Evolutionary conservation across 2,113 vertebrate species (phyloP).

Genomic region (Panurus biarmicus): DNA sequence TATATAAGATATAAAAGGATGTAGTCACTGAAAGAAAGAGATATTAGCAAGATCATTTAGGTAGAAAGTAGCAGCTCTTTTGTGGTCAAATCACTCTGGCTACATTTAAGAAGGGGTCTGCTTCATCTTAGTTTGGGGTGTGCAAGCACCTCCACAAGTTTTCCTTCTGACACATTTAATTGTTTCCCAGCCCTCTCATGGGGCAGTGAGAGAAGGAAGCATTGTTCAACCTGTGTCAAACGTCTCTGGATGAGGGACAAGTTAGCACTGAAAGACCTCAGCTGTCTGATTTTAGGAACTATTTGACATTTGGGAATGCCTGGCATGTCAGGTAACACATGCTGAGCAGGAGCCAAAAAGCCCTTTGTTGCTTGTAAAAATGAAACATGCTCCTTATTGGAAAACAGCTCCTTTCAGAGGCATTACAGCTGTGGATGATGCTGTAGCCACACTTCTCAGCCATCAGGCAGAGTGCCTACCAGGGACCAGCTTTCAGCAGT

Average conservation of each 20-base stretch:
- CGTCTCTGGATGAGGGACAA: neutral
- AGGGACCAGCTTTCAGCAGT: neutral
- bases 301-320: too few species aligned
- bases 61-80: neutral
- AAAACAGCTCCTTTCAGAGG: neutral
- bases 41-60: neutral
- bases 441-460: neutral
- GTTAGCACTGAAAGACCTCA: neutral
- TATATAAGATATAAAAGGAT: neutral
- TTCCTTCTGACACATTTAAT: neutral
- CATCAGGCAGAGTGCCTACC: neutral
- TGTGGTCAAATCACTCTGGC: neutral
- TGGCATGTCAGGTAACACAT: neutral
- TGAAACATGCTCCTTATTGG: neutral
- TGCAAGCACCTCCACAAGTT: neutral
- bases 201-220: neutral
- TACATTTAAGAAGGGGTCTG: neutral
- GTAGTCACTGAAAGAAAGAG: neutral
- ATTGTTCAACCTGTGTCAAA: neutral
- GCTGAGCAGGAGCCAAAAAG: neutral
- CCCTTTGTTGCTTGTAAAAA: neutral
- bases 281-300: neutral
- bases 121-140: neutral
- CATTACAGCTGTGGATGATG: rapidly evolving
- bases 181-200: neutral